phyloP scores from a whole-genome alignment of 1,140 invertebrate genomes.

The Trachymyrmex septentrionalis region DNA sequence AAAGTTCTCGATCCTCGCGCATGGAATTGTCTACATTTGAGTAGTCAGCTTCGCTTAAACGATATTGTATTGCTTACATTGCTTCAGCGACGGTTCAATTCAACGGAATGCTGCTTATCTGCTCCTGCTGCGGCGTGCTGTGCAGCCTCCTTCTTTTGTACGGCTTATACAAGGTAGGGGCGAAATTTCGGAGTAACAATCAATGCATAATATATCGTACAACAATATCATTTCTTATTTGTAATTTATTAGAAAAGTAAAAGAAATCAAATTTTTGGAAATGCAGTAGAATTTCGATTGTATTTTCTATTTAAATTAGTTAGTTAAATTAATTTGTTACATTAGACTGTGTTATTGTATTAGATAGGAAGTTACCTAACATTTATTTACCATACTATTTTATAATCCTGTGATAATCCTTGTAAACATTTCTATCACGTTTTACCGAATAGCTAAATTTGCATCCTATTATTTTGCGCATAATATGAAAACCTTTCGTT shows the following conservation, averaged over 20 bases:
- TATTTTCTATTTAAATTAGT: neutral
- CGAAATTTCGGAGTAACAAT: slow-evolving; percentile 13
- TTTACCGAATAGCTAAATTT: neutral
- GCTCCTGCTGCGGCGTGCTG: slow-evolving; percentile 85
- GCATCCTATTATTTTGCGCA: neutral
- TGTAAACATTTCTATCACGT: neutral
- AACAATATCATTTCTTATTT: neutral
- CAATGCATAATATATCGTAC: neutral
- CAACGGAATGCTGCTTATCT: slow-evolving; percentile 84
- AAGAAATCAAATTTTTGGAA: neutral
- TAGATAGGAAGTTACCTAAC: neutral
- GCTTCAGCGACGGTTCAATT: slow-evolving; percentile 87
- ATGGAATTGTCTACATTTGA: slow-evolving; percentile 13
- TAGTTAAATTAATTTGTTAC: slow-evolving; percentile 8
- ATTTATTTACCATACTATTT: neutral
- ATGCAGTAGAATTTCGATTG: neutral
- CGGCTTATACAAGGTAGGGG: slow-evolving; percentile 86
- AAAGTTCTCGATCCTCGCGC: neutral
- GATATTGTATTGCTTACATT: slow-evolving; percentile 65
- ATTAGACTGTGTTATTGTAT: neutral
- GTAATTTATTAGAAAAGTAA: neutral
- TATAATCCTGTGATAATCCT: neutral
- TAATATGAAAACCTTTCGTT: neutral
- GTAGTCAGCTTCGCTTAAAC: slow-evolving; percentile 57
- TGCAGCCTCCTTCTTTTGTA: slow-evolving; percentile 86